These are phyloP conservation scores for Chorisops tibialis DNA, from an alignment of 2,888 invertebrate genomes.

Conservation along the genomic window DNA sequence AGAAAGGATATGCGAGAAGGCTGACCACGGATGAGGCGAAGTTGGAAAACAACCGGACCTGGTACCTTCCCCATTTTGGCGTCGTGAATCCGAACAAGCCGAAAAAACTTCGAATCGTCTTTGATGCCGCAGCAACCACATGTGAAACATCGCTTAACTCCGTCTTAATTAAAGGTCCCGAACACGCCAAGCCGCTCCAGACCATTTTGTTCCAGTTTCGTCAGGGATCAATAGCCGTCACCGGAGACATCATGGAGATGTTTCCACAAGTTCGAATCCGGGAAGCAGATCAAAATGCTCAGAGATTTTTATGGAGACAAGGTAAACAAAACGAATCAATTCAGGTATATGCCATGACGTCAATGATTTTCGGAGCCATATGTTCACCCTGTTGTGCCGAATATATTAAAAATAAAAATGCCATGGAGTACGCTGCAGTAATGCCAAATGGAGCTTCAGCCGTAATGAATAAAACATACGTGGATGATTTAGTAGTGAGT, in stretches of 20 bases:
- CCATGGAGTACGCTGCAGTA: too few relatives aligned
- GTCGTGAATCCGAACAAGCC: neutral
- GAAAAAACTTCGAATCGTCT: slow-evolving; percentile 4
- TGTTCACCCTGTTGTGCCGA: slow-evolving; percentile 2
- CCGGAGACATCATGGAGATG: neutral
- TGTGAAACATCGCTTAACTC: neutral
- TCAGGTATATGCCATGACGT: neutral
- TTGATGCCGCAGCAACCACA: neutral
- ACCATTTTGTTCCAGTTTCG: neutral
- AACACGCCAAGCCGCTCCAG: slow-evolving; percentile 29
- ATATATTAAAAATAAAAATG: slow-evolving; percentile 1
- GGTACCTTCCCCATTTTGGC: too few relatives aligned
- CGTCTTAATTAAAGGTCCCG: neutral
- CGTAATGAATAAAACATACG: neutral
- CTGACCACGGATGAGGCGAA: slow-evolving; percentile 8
- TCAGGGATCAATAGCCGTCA: neutral
- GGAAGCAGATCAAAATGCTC: neutral
- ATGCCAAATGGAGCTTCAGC: neutral
- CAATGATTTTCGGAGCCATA: neutral
- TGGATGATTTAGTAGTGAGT: neutral
- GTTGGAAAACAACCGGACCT: neutral
- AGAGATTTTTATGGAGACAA: neutral
- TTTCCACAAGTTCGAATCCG: neutral
- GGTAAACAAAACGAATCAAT: neutral
- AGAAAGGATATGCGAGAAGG: neutral